Evolutionary conservation across 2,888 invertebrate species (phyloP).

Genomic region (Odontothrips loti): DNA sequence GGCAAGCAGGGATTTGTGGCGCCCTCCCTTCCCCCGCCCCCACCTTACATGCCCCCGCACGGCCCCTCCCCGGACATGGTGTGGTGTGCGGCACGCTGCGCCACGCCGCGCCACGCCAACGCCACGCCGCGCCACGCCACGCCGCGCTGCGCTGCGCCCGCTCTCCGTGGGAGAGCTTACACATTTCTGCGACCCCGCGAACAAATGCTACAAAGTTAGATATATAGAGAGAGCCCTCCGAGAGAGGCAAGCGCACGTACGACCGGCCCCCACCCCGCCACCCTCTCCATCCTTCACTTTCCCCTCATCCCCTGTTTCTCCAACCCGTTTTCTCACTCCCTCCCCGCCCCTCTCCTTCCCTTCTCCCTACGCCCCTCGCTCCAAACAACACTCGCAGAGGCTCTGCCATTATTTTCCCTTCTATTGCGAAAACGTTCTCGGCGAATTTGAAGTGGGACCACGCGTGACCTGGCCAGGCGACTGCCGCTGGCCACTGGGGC

Average conservation of each 20-base stretch:
- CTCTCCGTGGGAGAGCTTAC: slow-evolving; percentile 22
- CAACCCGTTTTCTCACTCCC: neutral
- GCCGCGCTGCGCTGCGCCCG: neutral
- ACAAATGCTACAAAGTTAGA: slow-evolving; percentile 26
- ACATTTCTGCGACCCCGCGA: slow-evolving; percentile 24
- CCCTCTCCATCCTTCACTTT: neutral
- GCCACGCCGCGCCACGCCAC: too few relatives aligned
- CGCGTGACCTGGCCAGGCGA: too few relatives aligned
- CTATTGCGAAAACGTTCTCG: too few relatives aligned
- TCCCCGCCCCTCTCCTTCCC: neutral
- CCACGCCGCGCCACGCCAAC: too few relatives aligned
- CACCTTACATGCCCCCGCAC: neutral
- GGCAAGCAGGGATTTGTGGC: slow-evolving; percentile 23
- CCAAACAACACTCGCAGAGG: too few relatives aligned
- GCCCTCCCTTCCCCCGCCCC: neutral
- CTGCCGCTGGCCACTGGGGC: too few relatives aligned
- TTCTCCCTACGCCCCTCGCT: too few relatives aligned
- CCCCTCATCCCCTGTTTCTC: neutral
- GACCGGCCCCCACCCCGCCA: neutral
- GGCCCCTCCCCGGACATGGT: neutral
- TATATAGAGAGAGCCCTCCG: slow-evolving; percentile 19
- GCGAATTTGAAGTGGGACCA: too few relatives aligned
- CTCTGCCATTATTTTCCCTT: too few relatives aligned
- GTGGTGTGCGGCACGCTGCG: too few relatives aligned
- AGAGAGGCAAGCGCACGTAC: neutral